Percentiles rank a stretch among this genome's conserved stretches.
These are phyloP conservation scores for Euura saliciscinereae DNA, from an alignment of 1,140 invertebrate genomes.

Conservation along the genomic window DNA sequence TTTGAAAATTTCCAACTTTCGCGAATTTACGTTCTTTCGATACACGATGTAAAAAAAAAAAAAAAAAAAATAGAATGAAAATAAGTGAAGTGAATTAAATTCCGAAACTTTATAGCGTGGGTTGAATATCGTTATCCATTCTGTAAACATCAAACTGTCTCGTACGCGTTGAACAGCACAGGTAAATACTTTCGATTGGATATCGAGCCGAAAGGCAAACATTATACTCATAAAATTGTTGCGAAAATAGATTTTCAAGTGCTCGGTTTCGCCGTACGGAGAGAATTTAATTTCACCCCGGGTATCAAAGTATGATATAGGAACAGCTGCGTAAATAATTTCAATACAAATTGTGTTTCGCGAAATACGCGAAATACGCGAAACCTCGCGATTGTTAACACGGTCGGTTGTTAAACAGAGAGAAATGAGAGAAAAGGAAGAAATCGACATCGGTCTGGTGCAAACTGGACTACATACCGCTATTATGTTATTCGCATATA, in stretches of 20 bases:
- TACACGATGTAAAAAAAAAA: too few relatives aligned
- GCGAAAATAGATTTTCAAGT: neutral
- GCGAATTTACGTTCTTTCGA: too few relatives aligned
- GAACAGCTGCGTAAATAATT: neutral
- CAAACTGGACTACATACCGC: neutral
- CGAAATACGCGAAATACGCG: neutral
- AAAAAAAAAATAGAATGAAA: too few relatives aligned
- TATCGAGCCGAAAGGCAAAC: too few relatives aligned
- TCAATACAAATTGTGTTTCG: neutral
- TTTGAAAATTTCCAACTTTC: too few relatives aligned
- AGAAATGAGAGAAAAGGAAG: neutral
- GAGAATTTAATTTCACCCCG: neutral
- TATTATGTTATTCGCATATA: neutral
- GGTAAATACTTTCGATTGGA: too few relatives aligned
- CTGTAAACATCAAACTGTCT: too few relatives aligned
- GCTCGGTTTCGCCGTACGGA: neutral
- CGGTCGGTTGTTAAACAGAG: neutral
- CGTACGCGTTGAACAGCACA: too few relatives aligned
- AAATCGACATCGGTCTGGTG: neutral
- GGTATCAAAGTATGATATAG: too few relatives aligned
- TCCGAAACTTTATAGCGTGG: too few relatives aligned
- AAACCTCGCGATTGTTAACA: neutral
- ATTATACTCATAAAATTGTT: neutral
- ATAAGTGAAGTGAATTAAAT: too few relatives aligned
- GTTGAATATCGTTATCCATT: too few relatives aligned